These are phyloP conservation scores for Struthidea cinerea DNA, from an alignment of 2,113 vertebrate genomes.

Conservation along the genomic window DNA sequence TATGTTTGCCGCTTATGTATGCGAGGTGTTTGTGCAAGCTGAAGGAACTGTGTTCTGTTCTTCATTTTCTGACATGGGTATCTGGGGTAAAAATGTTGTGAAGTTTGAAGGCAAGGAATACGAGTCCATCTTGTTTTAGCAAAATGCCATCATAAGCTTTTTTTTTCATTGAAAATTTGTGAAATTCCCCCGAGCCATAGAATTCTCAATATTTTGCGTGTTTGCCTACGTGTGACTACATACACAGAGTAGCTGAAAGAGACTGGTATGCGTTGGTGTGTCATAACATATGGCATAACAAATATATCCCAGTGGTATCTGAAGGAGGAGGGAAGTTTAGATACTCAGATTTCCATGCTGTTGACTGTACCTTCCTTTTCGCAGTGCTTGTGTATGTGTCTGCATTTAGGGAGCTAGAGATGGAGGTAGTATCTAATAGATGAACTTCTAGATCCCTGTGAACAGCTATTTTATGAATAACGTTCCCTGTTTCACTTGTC, in stretches of 20 bases:
- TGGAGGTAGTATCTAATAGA: background rate
- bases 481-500: background rate
- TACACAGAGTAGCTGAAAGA: constrained; percentile 4
- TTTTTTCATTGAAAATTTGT: background rate
- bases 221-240: background rate
- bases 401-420: background rate
- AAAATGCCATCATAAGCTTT: background rate
- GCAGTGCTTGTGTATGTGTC: background rate
- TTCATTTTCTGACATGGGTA: background rate
- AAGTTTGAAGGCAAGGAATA: background rate
- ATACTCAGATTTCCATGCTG: background rate
- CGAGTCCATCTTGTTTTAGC: background rate
- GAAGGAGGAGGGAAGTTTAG: constrained; percentile 2
- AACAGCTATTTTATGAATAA: background rate
- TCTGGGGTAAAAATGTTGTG: background rate
- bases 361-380: background rate
- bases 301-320: background rate
- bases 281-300: constrained; percentile 3
- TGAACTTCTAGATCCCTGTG: background rate
- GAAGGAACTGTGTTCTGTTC: background rate
- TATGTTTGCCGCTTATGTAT: background rate
- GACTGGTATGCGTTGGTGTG: background rate
- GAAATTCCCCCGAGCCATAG: background rate
- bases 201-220: background rate
- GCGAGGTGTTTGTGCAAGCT: constrained; percentile 15